Evolutionary conservation across 2,888 invertebrate species (phyloP), one percentile per base, ranked within the genome.

Genomic region (Hypercompe scribonia): DNA sequence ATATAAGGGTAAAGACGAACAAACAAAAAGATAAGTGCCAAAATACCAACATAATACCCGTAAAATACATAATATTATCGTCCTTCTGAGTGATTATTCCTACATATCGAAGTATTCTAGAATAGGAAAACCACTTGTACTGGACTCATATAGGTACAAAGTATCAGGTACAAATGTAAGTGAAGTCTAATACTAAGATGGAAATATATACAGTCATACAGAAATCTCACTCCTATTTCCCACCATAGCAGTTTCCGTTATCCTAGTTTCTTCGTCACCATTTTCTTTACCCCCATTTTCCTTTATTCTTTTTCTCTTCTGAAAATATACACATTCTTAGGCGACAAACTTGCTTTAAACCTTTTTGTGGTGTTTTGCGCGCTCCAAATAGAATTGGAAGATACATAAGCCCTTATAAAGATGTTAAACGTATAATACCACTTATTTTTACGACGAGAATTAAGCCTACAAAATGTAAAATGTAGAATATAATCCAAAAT

Each of bases 21-120:
- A 75, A 77, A 78, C 71, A 72, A 36, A 78, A 50, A 72, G 74
- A 77, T 84, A 78, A 73, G 79, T 70, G 11, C 34, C 24, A 34
- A 64, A 39, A 42, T 75, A 75, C 72, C 71, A 39, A 74, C n/a
- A 39, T 42, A 65, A 31, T 63, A 68, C 28, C 66, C 21, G 21
- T 50, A 33, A 71, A 68, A 68, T 74, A 70, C 72, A 68, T 79
- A 79, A 75, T 67, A 21, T 39, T 69, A 31, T 73, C 28, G 15
- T 15, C 28, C 58, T 28, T 11, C 5, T 28, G 28, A 28, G 58
- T 58, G 28, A 28, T 58, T 4, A 58, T 11, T 4, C n/a, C n/a
- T 28, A n/a, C 3, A 13, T 28, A 4, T n/a, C 8, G 54, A 11
- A 13, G n/a, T 58, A 8, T 50, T 24, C 18, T 4, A 24, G 5